These are phyloP conservation scores for Ceratosolen solmsi DNA, from an alignment of 1,140 invertebrate genomes.

Conservation along the genomic window DNA sequence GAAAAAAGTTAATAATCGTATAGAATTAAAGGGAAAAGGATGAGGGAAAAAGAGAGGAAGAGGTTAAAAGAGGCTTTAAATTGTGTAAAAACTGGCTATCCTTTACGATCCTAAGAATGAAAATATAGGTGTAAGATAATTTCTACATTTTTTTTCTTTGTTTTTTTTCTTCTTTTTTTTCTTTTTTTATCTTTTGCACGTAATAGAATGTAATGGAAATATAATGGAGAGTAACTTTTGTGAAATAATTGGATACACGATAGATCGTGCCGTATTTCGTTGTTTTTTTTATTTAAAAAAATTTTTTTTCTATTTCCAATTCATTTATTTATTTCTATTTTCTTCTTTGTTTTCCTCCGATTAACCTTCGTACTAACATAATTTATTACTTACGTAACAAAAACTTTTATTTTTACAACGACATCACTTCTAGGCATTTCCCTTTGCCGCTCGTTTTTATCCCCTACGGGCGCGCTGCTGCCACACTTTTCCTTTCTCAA, in stretches of 20 bases:
- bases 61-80: constrained; percentile 11
- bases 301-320: too few species aligned
- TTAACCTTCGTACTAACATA: not conserved
- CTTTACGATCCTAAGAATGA: not conserved
- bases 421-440: not conserved
- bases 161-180: too few species aligned
- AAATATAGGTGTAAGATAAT: constrained; percentile 21
- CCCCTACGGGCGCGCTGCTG: not conserved
- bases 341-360: too few species aligned
- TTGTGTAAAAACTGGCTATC: constrained; percentile 15
- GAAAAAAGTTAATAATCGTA: constrained; percentile 25
- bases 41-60: not conserved
- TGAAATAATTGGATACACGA: constrained; percentile 15
- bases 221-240: constrained; percentile 22
- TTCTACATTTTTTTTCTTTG: constrained; percentile 5
- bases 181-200: not conserved
- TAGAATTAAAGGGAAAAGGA: constrained; percentile 4
- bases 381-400: not conserved
- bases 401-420: not conserved
- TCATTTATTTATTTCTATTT: too few species aligned
- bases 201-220: constrained; percentile 26
- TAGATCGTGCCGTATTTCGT: not conserved
- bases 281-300: not conserved
- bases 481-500: not conserved
- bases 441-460: not conserved